These are phyloP conservation scores for Babyrousa celebensis DNA, from an alignment of 2,797 vertebrate genomes.

Conservation along the genomic window DNA sequence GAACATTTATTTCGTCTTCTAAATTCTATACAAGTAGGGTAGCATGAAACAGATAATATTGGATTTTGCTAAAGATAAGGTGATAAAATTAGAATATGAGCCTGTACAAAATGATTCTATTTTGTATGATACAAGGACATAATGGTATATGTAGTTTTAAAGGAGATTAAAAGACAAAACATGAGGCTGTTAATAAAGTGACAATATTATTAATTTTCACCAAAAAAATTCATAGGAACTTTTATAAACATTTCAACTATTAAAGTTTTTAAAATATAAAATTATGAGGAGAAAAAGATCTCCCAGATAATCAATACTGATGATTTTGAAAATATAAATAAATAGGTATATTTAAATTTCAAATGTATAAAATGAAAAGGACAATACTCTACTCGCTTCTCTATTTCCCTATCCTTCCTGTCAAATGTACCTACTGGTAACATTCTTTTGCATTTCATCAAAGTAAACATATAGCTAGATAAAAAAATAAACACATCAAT, in stretches of 20 bases:
- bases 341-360: slow-evolving; percentile 4
- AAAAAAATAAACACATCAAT: background rate
- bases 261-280: background rate
- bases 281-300: background rate
- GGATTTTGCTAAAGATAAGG: background rate
- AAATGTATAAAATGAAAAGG: background rate
- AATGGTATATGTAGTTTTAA: background rate
- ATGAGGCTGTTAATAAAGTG: background rate
- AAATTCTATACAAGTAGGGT: background rate
- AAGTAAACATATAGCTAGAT: background rate
- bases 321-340: background rate
- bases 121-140: background rate
- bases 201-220: background rate
- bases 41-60: background rate
- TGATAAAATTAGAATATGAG: background rate
- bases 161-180: background rate
- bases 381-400: background rate
- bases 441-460: background rate
- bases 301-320: background rate
- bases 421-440: background rate
- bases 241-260: background rate
- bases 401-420: background rate
- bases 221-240: background rate
- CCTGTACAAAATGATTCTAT: background rate
- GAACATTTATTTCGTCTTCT: background rate